These are phyloP conservation scores for Drosophila niveifrons DNA, from an alignment of 2,888 invertebrate genomes.

Conservation along the genomic window DNA sequence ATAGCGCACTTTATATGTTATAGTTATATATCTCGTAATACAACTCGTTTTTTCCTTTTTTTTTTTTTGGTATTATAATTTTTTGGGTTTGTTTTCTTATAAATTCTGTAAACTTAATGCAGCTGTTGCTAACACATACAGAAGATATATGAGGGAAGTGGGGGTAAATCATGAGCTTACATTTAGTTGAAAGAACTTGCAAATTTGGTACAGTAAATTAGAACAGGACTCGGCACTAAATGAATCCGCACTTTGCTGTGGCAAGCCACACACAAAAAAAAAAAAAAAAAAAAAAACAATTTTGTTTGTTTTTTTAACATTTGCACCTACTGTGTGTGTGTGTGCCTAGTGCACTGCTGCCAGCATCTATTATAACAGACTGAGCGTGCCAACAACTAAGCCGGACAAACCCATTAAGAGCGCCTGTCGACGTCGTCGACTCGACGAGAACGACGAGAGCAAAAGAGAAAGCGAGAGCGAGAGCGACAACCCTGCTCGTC, in stretches of 20 bases:
- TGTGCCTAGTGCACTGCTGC: constrained; percentile 28
- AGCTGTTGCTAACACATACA: constrained; percentile 14
- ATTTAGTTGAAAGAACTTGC: constrained; percentile 3
- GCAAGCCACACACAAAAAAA: constrained; percentile 24
- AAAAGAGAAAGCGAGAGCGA: constrained; percentile 9
- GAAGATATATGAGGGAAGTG: neutral
- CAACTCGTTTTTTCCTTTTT: constrained; percentile 16
- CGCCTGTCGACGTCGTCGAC: constrained; percentile 66
- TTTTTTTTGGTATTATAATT: neutral
- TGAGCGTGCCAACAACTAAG: constrained; percentile 72
- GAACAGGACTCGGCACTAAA: neutral
- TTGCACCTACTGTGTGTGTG: constrained; percentile 32
- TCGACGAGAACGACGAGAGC: neutral
- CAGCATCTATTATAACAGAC: constrained; percentile 82
- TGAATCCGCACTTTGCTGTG: constrained; percentile 18
- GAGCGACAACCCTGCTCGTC: constrained; percentile 31
- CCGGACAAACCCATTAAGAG: constrained; percentile 80
- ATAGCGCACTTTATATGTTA: constrained; percentile 56
- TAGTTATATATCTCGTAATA: constrained; percentile 14
- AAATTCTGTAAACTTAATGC: constrained; percentile 24
- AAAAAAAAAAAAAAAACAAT: constrained; percentile 44
- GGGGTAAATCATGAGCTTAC: constrained; percentile 6
- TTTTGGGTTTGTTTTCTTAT: constrained; percentile 12
- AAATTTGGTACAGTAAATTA: constrained; percentile 6
- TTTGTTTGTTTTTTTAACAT: constrained; percentile 44